phyloP scores from a whole-genome alignment of 2,113 vertebrate genomes.

The Menidia beryllina region DNA sequence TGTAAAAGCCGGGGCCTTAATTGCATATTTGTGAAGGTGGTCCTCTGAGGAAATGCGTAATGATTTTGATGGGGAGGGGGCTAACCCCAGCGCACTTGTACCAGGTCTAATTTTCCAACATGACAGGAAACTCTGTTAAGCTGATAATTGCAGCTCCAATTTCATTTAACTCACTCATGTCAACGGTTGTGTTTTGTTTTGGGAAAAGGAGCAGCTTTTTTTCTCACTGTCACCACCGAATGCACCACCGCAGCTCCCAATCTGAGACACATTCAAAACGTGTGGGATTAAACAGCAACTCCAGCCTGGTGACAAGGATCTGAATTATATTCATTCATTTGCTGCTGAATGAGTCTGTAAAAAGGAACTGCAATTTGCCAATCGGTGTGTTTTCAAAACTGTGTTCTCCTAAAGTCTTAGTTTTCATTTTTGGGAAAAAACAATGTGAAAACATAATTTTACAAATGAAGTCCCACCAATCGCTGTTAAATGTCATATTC shows the following conservation, averaged over 20 bases:
- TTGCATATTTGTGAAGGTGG: conserved; percentile 71
- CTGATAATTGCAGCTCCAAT: conserved; percentile 84
- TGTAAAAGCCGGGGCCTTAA: conserved; percentile 65
- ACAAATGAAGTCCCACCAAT: background rate
- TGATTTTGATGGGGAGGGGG: conserved; percentile 68
- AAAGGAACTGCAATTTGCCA: background rate
- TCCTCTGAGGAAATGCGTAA: conserved; percentile 77
- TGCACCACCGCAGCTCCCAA: conserved; percentile 34
- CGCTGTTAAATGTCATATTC: background rate
- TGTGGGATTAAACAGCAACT: background rate
- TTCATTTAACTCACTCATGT: conserved; percentile 84
- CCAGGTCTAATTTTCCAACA: conserved; percentile 83
- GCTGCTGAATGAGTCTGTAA: background rate
- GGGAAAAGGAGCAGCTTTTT: conserved; percentile 56
- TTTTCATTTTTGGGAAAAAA: background rate
- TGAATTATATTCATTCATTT: conserved; percentile 10
- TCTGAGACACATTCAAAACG: conserved; percentile 46
- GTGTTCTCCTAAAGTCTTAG: too few species aligned
- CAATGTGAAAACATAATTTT: background rate
- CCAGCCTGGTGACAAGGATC: background rate
- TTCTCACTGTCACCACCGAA: conserved; percentile 31
- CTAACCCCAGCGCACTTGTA: conserved; percentile 78
- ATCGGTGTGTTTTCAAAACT: too few species aligned
- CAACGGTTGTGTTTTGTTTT: conserved; percentile 83
- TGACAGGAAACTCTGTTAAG: conserved; percentile 85